Conservation (phyloP, 2,888 invertebrate genomes). For the Epinotia ramella region DNA sequence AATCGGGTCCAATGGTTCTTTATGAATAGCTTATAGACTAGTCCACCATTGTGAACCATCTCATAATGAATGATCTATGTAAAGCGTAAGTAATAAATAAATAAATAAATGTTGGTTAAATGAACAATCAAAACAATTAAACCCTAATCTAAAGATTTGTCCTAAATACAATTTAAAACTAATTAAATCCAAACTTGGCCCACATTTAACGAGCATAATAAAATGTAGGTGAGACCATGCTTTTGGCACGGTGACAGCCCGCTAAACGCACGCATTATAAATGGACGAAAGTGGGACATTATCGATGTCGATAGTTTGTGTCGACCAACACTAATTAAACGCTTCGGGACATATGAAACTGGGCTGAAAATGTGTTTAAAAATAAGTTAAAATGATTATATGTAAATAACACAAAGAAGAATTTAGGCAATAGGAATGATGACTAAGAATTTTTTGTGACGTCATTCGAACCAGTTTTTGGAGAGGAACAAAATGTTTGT, state of each 20-base stretch:
- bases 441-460: too few species aligned
- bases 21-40: too few species aligned
- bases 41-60: too few species aligned
- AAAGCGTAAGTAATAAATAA: too few species aligned
- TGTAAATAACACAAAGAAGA: too few species aligned
- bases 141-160: not conserved
- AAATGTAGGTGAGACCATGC: slow-evolving; percentile 27
- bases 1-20: too few species aligned
- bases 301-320: slow-evolving; percentile 20
- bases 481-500: too few species aligned
- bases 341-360: not conserved
- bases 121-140: not conserved
- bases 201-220: slow-evolving; percentile 24
- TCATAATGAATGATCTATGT: too few species aligned
- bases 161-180: slow-evolving; percentile 19
- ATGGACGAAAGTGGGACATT: slow-evolving; percentile 49
- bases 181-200: slow-evolving; percentile 33
- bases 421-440: too few species aligned
- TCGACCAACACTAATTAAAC: not conserved
- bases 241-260: slow-evolving; percentile 32
- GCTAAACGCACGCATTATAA: slow-evolving; percentile 51
- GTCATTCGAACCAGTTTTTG: too few species aligned
- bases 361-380: not conserved
- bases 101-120: too few species aligned
- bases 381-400: not conserved